Evolutionary conservation across 2,888 invertebrate genomes (phyloP).

Genomic region (Hipparchia semele): DNA sequence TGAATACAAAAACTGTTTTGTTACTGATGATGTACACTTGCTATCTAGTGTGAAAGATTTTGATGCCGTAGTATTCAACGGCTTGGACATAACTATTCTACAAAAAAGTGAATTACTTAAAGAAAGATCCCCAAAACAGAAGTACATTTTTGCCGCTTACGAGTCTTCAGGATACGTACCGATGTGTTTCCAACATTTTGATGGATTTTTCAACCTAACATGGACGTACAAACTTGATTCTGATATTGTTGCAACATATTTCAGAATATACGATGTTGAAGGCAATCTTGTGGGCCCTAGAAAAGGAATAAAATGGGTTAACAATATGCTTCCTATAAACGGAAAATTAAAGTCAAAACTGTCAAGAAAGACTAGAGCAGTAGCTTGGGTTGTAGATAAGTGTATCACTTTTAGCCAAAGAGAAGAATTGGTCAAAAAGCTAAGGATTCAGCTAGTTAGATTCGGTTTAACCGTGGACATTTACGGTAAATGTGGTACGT

Average conservation of each 20-base stretch:
- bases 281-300: slow-evolving; percentile 42
- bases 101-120: background rate
- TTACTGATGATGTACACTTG: background rate
- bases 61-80: slow-evolving; percentile 6
- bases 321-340: slow-evolving; percentile 37
- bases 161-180: background rate
- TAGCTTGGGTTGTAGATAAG: slow-evolving; percentile 49
- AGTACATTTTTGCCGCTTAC: background rate
- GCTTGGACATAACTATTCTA: background rate
- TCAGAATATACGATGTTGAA: slow-evolving; percentile 41
- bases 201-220: slow-evolving; percentile 45
- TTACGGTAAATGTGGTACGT: slow-evolving; percentile 46
- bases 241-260: slow-evolving; percentile 43
- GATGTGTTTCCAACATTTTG: slow-evolving; percentile 15
- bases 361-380: slow-evolving; percentile 46
- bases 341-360: slow-evolving; percentile 40
- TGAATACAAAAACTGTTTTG: background rate
- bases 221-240: slow-evolving; percentile 39
- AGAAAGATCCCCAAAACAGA: background rate
- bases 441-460: slow-evolving; percentile 37
- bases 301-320: slow-evolving; percentile 40
- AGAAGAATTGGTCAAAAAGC: slow-evolving; percentile 36
- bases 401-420: slow-evolving; percentile 41
- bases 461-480: slow-evolving; percentile 44
- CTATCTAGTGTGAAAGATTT: slow-evolving; percentile 1